These are phyloP conservation scores for Alcedo quadribrachys DNA, from an alignment of 2,797 vertebrate genomes.

Conservation along the genomic window DNA sequence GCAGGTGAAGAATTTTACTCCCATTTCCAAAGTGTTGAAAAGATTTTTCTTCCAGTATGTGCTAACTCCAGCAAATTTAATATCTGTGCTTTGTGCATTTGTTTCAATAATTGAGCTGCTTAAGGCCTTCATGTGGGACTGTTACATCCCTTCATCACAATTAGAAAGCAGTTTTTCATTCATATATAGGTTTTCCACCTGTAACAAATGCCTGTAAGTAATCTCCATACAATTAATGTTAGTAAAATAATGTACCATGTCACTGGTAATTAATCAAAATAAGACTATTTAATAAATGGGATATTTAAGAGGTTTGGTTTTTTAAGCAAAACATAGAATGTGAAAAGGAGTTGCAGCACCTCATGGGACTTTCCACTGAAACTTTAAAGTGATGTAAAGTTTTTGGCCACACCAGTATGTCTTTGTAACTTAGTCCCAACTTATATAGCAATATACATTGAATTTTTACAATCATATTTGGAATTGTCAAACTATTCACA, in stretches of 20 bases:
- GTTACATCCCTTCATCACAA: background rate
- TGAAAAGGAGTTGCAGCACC: background rate
- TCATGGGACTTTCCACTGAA: background rate
- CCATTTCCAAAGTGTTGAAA: background rate
- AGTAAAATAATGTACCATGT: background rate
- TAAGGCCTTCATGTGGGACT: background rate
- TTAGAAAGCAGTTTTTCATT: background rate
- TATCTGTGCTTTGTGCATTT: background rate
- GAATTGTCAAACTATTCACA: background rate
- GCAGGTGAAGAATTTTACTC: background rate
- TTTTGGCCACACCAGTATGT: background rate
- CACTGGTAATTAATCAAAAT: background rate
- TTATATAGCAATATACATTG: too few species aligned
- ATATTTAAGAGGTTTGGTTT: background rate
- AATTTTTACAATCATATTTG: background rate
- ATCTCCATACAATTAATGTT: background rate
- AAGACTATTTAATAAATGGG: background rate
- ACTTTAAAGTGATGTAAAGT: background rate
- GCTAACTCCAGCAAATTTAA: background rate
- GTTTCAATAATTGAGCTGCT: background rate
- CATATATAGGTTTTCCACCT: background rate
- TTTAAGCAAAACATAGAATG: background rate
- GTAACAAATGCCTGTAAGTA: background rate
- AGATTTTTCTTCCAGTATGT: background rate
- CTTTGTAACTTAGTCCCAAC: background rate